Conservation (phyloP, 2,888 invertebrate genomes). For the Drosophila mayaguana region DNA sequence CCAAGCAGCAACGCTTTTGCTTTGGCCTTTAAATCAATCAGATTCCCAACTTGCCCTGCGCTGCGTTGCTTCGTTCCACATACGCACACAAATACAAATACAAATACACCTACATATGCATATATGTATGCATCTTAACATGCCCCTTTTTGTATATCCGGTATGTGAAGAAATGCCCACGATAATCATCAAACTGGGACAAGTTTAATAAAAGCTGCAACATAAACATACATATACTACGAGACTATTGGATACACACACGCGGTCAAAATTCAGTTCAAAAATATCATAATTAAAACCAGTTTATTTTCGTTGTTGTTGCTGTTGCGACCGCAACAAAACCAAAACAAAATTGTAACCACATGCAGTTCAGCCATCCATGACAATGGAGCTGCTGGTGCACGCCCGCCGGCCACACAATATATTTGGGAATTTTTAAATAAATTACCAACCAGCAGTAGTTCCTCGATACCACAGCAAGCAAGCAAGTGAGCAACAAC, state of each 20-base stretch:
- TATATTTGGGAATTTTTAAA: constrained; percentile 31
- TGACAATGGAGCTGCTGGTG: constrained; percentile 40
- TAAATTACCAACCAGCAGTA: constrained; percentile 21
- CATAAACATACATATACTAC: constrained; percentile 40
- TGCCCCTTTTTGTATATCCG: constrained; percentile 51
- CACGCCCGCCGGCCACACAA: constrained; percentile 27
- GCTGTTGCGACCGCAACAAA: constrained; percentile 50
- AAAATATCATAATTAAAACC: constrained; percentile 71
- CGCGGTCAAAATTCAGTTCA: constrained; percentile 24
- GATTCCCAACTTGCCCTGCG: constrained; percentile 50
- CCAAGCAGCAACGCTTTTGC: constrained; percentile 33
- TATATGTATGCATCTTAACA: background rate
- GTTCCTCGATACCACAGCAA: constrained; percentile 5
- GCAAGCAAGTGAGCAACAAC: constrained; percentile 2
- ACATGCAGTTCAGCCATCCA: constrained; percentile 69
- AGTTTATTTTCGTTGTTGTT: constrained; percentile 50
- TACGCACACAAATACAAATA: background rate
- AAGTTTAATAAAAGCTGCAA: constrained; percentile 62
- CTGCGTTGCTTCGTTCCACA: constrained; percentile 37
- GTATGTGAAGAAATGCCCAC: constrained; percentile 70
- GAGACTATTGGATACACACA: constrained; percentile 9
- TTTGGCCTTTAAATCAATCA: constrained; percentile 70
- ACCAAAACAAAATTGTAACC: constrained; percentile 55
- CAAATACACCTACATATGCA: background rate
- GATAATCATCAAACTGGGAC: constrained; percentile 76